Evolutionary conservation across 2,888 invertebrate species (phyloP).

Genomic region (Polydesmus complanatus): DNA sequence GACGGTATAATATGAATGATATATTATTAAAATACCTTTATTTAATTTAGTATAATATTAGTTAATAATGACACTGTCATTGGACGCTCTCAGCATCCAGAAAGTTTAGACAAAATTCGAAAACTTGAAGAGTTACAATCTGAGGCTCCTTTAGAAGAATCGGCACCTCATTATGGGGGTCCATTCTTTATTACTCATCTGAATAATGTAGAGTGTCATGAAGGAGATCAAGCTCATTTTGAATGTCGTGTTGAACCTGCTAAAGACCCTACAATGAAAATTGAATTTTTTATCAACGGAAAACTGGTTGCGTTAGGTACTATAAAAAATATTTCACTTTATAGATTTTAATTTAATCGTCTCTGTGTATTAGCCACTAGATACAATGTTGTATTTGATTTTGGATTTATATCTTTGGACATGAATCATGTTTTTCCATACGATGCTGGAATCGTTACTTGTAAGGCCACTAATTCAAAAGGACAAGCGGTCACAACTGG

Average conservation of each 20-base stretch:
- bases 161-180: slow-evolving; percentile 64
- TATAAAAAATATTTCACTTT: background rate
- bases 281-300: slow-evolving; percentile 89
- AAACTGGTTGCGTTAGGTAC: slow-evolving; percentile 55
- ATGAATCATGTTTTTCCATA: slow-evolving; percentile 74
- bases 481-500: slow-evolving; percentile 83
- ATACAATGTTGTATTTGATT: slow-evolving; percentile 85
- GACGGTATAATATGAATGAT: slow-evolving; percentile 35
- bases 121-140: slow-evolving; percentile 66
- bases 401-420: slow-evolving; percentile 87
- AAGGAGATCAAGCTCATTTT: slow-evolving; percentile 76
- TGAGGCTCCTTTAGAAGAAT: slow-evolving; percentile 43
- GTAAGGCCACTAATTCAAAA: slow-evolving; percentile 74
- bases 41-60: background rate
- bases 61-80: slow-evolving; percentile 36
- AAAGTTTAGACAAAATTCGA: slow-evolving; percentile 70
- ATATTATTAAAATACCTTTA: background rate
- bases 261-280: slow-evolving; percentile 74
- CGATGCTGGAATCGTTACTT: slow-evolving; percentile 83
- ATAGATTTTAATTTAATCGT: background rate
- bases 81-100: slow-evolving; percentile 74
- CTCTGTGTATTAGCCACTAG: slow-evolving; percentile 48
- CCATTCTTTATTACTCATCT: slow-evolving; percentile 82
- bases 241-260: slow-evolving; percentile 85
- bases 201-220: slow-evolving; percentile 75